A percentile compares a stretch with the other conserved stretches of the same genome.
These are phyloP conservation scores for Megathymus violae DNA, from an alignment of 1,140 invertebrate genomes.

Conservation along the genomic window DNA sequence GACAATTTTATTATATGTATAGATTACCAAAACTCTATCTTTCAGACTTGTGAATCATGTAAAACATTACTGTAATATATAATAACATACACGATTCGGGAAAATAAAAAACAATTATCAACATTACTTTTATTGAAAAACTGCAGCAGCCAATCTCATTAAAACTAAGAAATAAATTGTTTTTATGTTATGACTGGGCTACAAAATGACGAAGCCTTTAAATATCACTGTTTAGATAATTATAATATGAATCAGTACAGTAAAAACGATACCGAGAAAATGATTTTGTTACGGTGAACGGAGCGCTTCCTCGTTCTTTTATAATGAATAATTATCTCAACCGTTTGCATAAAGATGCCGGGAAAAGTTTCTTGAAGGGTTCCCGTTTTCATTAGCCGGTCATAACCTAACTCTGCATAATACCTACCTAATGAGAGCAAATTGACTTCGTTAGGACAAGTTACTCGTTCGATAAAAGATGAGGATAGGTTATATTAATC, in stretches of 20 bases:
- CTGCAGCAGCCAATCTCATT: no score
- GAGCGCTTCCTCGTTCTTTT: constrained; percentile 22
- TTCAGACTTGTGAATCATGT: no score
- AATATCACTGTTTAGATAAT: constrained; percentile 3
- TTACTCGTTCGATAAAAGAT: constrained; percentile 22
- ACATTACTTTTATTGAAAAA: no score
- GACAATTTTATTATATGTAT: no score
- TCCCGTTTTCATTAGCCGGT: constrained; percentile 28
- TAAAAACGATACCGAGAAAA: constrained; percentile 21
- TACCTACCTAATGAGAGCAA: constrained; percentile 33
- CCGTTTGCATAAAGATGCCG: constrained; percentile 31
- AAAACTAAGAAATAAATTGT: no score
- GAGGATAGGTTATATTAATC: constrained; percentile 7
- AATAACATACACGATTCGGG: no score
- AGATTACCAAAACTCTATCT: no score
- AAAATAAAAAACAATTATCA: no score
- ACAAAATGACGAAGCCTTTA: neutral
- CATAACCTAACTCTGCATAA: constrained; percentile 33
- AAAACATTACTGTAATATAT: no score
- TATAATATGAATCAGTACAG: neutral
- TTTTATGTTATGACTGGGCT: no score
- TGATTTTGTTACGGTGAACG: constrained; percentile 23
- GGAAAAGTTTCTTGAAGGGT: constrained; percentile 22
- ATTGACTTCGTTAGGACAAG: constrained; percentile 26
- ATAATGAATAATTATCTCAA: constrained; percentile 34